These are phyloP conservation scores for Grus americana DNA, from an alignment of 2,113 vertebrate species.

Conservation along the genomic window DNA sequence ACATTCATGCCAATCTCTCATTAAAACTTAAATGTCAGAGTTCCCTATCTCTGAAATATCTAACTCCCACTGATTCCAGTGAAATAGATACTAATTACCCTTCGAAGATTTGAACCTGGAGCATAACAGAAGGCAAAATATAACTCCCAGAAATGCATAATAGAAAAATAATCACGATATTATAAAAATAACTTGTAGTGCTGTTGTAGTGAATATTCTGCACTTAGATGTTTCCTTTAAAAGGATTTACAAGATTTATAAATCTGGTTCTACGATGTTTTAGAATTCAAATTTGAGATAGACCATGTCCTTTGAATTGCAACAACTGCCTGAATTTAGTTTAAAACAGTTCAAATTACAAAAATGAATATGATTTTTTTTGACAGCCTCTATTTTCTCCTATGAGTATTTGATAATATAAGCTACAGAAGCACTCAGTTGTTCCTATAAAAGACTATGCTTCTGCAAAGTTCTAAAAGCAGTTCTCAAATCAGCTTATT, in stretches of 20 bases:
- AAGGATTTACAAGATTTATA: background rate
- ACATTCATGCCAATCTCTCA: background rate
- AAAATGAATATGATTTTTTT: background rate
- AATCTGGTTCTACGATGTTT: background rate
- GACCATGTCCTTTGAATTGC: background rate
- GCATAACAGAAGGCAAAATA: slow-evolving; percentile 9
- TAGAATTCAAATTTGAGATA: background rate
- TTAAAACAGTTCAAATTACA: background rate
- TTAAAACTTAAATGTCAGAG: slow-evolving; percentile 30
- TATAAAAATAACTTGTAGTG: background rate
- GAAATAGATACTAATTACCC: slow-evolving; percentile 24
- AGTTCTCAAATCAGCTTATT: background rate
- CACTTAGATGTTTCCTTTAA: background rate
- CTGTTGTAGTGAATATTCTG: background rate
- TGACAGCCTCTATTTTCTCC: background rate
- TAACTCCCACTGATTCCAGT: slow-evolving; percentile 23
- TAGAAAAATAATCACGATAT: background rate
- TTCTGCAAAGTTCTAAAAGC: background rate
- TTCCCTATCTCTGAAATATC: background rate
- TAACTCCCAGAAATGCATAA: background rate
- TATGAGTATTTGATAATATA: background rate
- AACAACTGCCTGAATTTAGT: background rate
- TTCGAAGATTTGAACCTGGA: background rate
- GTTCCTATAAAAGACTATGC: background rate
- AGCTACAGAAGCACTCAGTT: background rate